phyloP scores from a whole-genome alignment of 2,113 vertebrate genomes.

The Bungarus multicinctus region DNA sequence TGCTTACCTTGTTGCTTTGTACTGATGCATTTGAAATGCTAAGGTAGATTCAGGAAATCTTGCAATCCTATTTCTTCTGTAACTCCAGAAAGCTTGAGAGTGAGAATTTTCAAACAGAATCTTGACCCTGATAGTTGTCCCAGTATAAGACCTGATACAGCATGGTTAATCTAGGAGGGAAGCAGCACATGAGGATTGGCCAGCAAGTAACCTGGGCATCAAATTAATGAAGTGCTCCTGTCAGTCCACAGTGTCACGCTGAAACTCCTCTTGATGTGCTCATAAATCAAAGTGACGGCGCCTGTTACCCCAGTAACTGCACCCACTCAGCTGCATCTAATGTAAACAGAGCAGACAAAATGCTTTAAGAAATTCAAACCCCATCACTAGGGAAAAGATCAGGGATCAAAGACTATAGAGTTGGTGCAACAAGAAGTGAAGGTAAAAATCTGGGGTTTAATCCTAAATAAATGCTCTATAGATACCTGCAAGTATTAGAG shows the following conservation, averaged over 20 bases:
- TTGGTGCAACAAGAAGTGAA: neutral
- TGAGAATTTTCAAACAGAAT: neutral
- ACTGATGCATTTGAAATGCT: accelerated
- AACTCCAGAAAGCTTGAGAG: constrained; percentile 4
- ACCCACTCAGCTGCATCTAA: constrained; percentile 87
- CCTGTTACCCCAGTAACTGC: constrained; percentile 86
- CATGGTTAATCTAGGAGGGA: constrained; percentile 3
- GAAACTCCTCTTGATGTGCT: constrained; percentile 92
- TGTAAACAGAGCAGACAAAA: constrained; percentile 76
- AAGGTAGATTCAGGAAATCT: neutral
- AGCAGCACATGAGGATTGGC: constrained; percentile 19
- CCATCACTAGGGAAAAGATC: neutral
- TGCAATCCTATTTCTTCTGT: accelerated
- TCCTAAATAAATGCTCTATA: neutral
- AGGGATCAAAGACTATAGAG: neutral
- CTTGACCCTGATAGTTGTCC: neutral
- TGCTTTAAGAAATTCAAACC: constrained; percentile 75
- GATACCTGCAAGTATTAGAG: neutral
- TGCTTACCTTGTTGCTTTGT: neutral
- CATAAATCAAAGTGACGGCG: constrained; percentile 94
- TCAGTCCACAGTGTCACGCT: constrained; percentile 84
- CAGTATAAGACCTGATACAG: neutral
- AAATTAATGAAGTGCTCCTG: constrained; percentile 91
- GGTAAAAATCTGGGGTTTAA: neutral
- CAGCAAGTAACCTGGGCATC: constrained; percentile 68